Conservation (phyloP, 1,140 invertebrate species). For the Zophobas atratus region DNA sequence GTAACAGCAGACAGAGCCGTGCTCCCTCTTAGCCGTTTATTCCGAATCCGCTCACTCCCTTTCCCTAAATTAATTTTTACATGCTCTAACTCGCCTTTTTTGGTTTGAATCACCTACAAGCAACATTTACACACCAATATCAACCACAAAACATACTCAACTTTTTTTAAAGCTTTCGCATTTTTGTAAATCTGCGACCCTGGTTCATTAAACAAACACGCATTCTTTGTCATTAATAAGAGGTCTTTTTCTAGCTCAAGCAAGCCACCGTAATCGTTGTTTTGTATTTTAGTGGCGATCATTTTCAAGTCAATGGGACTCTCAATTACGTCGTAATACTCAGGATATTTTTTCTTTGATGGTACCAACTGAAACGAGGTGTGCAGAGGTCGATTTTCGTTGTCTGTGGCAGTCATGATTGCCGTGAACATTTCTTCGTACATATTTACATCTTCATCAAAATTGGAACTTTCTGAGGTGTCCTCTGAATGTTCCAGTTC, state of each 20-base stretch:
- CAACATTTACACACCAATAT: no score
- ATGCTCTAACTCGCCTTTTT: slow-evolving; percentile 76
- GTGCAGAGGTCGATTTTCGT: slow-evolving; percentile 85
- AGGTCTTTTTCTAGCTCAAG: slow-evolving; percentile 93
- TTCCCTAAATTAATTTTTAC: slow-evolving; percentile 68
- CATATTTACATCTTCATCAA: slow-evolving; percentile 79
- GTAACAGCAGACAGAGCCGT: slow-evolving; percentile 71
- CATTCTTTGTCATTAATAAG: slow-evolving; percentile 93
- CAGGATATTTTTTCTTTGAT: slow-evolving; percentile 93
- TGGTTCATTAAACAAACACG: slow-evolving; percentile 96
- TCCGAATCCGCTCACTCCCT: slow-evolving; percentile 70
- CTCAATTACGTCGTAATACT: slow-evolving; percentile 97
- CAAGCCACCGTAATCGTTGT: slow-evolving; percentile 82
- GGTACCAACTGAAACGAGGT: slow-evolving; percentile 92
- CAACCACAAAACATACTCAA: not conserved
- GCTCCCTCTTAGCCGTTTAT: slow-evolving; percentile 66
- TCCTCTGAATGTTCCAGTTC: slow-evolving; percentile 74
- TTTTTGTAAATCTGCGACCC: slow-evolving; percentile 97
- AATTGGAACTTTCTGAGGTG: slow-evolving; percentile 80
- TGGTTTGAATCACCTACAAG: slow-evolving; percentile 71
- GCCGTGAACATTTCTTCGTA: slow-evolving; percentile 88
- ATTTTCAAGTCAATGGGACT: slow-evolving; percentile 96
- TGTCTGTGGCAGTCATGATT: slow-evolving; percentile 84
- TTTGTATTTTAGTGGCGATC: slow-evolving; percentile 93
- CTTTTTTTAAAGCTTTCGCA: slow-evolving; percentile 89